Evolutionary conservation across 2,797 vertebrate genomes (phyloP), one percentile per base, ranked within the genome.

Genomic region (Lepilemur ruficaudatus): DNA sequence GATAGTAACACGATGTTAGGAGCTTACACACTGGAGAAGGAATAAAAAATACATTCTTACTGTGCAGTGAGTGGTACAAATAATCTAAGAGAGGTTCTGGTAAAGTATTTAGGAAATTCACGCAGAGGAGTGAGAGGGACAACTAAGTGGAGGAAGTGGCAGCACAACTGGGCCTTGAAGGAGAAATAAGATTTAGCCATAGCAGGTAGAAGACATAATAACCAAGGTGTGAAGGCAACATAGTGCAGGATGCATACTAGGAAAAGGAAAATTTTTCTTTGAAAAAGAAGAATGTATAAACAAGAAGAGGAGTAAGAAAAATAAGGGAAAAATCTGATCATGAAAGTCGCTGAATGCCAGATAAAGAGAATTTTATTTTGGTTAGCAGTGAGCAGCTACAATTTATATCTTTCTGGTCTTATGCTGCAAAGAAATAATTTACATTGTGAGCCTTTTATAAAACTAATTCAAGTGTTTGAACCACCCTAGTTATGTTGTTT

Each of bases 331-430:
- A 82, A 43, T 84, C 20, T 81, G 52, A 78, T 48, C 59, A 28
- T 43, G 48, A 10, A 93, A 89, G 5, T 90, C 61, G 5, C 30
- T 32, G 12, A 75, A 20, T 50, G 18, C 25, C 67, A 90, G 65
- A 50, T 83, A 46, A 91, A 95, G 38, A n/a, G 70, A 93, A 82
- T 20, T 84, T 95, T 69, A 57, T 75, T 93, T 93, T 65, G 32
- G 15, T 50, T 63, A 78, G 52, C 61, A 91, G 48, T 3, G 22
- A 85, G 25, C 9, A 61, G 46, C 7, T 65, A 91, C n/a, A 70
- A 75, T 91, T 63, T 93, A 35, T n/a, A 73, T 55, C 6, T 69
- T 93, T 65, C 11, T 80, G 57, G 52, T 80, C 4, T 7, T 80
- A 67, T 59, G 73, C 0, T 69, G 14, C 48, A 89, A 89, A 75